Evolutionary conservation across 2,888 invertebrate species (phyloP).

Genomic region (Diloba caeruleocephala): DNA sequence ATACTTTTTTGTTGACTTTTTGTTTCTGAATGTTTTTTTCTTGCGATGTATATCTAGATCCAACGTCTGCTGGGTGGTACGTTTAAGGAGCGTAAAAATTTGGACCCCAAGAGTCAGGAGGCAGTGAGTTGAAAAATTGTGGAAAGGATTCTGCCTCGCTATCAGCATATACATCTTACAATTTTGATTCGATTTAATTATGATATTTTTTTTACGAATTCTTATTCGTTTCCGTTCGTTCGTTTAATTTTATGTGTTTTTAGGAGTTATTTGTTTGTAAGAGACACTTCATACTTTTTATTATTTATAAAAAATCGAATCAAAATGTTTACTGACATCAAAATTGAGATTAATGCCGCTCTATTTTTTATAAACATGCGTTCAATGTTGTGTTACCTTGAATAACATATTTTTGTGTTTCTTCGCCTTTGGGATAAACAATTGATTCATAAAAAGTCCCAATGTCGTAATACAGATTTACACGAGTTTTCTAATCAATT

Average conservation of each 20-base stretch:
- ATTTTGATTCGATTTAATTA: slow-evolving; percentile 48
- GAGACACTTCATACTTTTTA: background rate
- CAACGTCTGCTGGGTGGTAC: slow-evolving; percentile 93
- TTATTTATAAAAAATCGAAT: slow-evolving; percentile 21
- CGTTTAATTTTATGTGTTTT: background rate
- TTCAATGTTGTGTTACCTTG: slow-evolving; percentile 1
- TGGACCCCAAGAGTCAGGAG: slow-evolving; percentile 91
- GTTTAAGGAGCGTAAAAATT: slow-evolving; percentile 90
- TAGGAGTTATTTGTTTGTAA: too few relatives aligned
- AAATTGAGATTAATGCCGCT: slow-evolving; percentile 34
- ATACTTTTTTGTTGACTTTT: slow-evolving; percentile 53
- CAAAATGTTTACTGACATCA: slow-evolving; percentile 19
- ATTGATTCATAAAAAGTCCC: background rate
- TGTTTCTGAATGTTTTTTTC: slow-evolving; percentile 68
- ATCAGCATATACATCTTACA: slow-evolving; percentile 29
- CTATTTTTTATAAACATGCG: slow-evolving; percentile 28
- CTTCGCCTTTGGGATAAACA: slow-evolving; percentile 10
- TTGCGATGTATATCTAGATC: slow-evolving; percentile 88
- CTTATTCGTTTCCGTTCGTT: background rate
- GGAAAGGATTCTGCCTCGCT: slow-evolving; percentile 41
- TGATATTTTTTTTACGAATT: background rate
- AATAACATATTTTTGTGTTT: background rate
- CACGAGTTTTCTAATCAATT: slow-evolving; percentile 1
- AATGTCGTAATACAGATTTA: background rate
- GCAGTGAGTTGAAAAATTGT: slow-evolving; percentile 90